These are phyloP conservation scores for Serripes groenlandicus DNA, from an alignment of 2,888 invertebrate species.

Conservation along the genomic window DNA sequence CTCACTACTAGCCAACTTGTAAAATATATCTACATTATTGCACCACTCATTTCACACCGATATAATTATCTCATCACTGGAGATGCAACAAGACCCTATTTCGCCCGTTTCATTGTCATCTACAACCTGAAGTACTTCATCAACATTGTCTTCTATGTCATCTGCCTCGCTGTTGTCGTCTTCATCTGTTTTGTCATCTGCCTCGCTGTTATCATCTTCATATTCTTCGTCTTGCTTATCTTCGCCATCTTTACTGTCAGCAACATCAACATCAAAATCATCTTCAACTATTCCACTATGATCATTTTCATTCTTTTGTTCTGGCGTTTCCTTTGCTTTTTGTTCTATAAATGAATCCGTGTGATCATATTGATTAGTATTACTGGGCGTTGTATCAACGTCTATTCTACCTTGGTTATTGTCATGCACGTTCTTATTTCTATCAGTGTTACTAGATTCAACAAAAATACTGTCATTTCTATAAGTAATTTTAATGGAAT, in stretches of 20 bases:
- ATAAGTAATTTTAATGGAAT: not conserved
- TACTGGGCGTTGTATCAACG: not conserved
- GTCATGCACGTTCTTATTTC: slow-evolving; percentile 2
- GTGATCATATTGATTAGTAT: not conserved
- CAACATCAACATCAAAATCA: slow-evolving; percentile 26
- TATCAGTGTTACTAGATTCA: not conserved
- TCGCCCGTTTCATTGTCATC: no score
- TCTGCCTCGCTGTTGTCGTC: not conserved
- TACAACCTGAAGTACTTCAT: no score
- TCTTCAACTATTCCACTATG: slow-evolving; percentile 34
- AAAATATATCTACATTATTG: no score
- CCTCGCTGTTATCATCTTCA: slow-evolving; percentile 6
- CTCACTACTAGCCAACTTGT: no score
- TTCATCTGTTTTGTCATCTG: not conserved
- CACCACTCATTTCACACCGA: no score
- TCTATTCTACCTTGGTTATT: not conserved
- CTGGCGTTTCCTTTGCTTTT: not conserved
- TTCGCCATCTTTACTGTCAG: not conserved
- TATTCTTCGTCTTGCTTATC: not conserved
- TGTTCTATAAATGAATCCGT: slow-evolving; percentile 21
- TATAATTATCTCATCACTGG: no score
- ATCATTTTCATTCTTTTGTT: not conserved
- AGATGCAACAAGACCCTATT: no score
- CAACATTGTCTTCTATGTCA: no score
- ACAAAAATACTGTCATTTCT: slow-evolving; percentile 5